Evolutionary conservation across 2,888 invertebrate genomes (phyloP), one percentile per base, ranked within the genome.

Genomic region (Xanthostigma xanthostigma): DNA sequence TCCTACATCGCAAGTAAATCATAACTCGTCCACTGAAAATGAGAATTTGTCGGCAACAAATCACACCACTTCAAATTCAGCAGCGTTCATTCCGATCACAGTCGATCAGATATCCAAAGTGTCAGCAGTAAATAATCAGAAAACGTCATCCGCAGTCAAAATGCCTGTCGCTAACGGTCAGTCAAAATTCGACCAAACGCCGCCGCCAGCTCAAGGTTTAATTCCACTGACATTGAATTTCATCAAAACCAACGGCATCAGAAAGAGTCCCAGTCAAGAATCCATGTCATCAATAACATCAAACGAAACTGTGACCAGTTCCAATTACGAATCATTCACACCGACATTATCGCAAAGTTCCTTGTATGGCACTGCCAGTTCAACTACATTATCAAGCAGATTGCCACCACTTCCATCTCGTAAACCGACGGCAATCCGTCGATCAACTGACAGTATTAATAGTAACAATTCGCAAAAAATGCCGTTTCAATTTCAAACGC

Each of bases 21-120:
- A 13, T 39, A 39, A 5, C 6, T 12, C 12, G 12, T 12, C 39
- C 12, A 12, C 12, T 13, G 13, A 13, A 8, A 39, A 39, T 12
- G 39, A 39, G 6, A 17, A 17, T 17, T 12, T 8, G 39, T 13
- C 12, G 8, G 12, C 13, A 52, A 54, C 56, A 55, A 57, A 57
- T 56, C 55, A 56, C 55, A 53, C 51, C 54, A 55, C 55, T 56
- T 56, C 53, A 53, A 51, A 50, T 50, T 49, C 50, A 36, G 51
- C 49, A 48, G 52, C 51, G 53, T 54, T 54, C 47, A 53, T 48
- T 40, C 39, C 48, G 36, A 13, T 11, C 49, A 42, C 36, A 44
- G 48, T 44, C 45, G 51, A 53, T 52, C 51, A 51, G 48, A 50
- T 47, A 51, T 51, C 49, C 38, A 49, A 45, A 46, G 49, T 39